Evolutionary conservation across 2,888 invertebrate species (phyloP).

Genomic region (Eristalinus aeneus): DNA sequence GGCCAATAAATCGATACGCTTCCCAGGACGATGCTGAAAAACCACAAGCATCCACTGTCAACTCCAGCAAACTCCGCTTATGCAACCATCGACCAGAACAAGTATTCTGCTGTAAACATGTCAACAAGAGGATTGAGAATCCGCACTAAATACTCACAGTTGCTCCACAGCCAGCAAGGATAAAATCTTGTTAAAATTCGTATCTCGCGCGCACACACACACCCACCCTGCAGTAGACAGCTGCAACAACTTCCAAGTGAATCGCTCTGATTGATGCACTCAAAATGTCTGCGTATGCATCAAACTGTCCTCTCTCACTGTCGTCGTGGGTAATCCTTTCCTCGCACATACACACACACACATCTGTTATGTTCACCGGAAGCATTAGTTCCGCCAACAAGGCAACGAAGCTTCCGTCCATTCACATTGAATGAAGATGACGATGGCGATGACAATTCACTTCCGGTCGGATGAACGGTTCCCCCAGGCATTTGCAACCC

Average conservation of each 20-base stretch:
- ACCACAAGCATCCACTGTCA: too few species aligned
- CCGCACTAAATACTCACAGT: neutral
- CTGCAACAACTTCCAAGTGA: constrained; percentile 27
- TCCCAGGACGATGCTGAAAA: too few species aligned
- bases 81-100: neutral
- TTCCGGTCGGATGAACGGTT: constrained; percentile 10
- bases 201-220: neutral
- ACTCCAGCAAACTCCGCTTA: neutral
- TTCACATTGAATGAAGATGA: constrained; percentile 14
- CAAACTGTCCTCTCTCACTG: neutral
- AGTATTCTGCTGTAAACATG: neutral
- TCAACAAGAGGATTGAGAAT: neutral
- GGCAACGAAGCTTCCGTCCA: constrained; percentile 1
- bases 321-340: constrained; percentile 23
- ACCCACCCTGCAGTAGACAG: constrained; percentile 18
- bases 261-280: constrained; percentile 54
- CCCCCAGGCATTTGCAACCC: constrained; percentile 15
- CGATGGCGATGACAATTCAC: constrained; percentile 18
- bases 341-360: too few species aligned
- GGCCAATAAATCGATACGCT: too few species aligned
- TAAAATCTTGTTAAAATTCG: neutral
- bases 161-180: neutral
- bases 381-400: constrained; percentile 39
- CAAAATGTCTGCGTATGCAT: constrained; percentile 8
- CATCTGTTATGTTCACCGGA: constrained; percentile 18